Evolutionary conservation across 2,888 invertebrate genomes (phyloP).

Genomic region (Xanthorhoe spadicearia): DNA sequence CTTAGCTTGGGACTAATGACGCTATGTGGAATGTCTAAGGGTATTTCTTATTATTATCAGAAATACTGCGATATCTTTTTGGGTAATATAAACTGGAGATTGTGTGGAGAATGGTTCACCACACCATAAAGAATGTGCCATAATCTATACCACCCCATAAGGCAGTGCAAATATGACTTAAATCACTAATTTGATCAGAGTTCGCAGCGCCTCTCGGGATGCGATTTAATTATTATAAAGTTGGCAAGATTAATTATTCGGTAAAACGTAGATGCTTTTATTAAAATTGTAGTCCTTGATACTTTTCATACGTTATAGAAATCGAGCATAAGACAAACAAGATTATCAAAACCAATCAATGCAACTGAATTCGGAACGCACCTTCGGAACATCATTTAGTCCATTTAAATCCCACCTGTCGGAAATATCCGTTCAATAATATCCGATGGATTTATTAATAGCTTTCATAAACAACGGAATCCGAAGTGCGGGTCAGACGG

Average conservation of each 20-base stretch:
- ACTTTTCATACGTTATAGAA: too few species aligned
- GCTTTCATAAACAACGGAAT: conserved; percentile 37
- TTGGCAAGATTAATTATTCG: conserved; percentile 25
- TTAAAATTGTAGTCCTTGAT: conserved; percentile 9
- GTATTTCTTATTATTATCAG: too few species aligned
- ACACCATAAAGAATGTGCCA: background rate
- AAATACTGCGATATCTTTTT: too few species aligned
- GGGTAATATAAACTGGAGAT: too few species aligned
- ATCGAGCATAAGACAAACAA: too few species aligned
- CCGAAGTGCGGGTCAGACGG: conserved; percentile 46
- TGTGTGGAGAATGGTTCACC: too few species aligned
- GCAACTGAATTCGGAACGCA: background rate
- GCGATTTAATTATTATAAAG: conserved; percentile 36
- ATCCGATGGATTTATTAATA: conserved; percentile 34
- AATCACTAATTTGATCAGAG: conserved; percentile 37
- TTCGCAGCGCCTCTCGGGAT: conserved; percentile 25
- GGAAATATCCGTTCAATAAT: conserved; percentile 15
- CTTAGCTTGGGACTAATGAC: too few species aligned
- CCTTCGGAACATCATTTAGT: conserved; percentile 9
- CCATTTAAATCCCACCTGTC: conserved; percentile 10
- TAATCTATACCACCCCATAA: conserved; percentile 27
- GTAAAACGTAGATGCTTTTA: conserved; percentile 18
- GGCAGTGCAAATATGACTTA: conserved; percentile 35
- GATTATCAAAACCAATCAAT: background rate
- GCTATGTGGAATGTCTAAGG: too few species aligned